Conservation (phyloP, 2,113 vertebrate genomes). For the Pseudorectes ferrugineus region DNA sequence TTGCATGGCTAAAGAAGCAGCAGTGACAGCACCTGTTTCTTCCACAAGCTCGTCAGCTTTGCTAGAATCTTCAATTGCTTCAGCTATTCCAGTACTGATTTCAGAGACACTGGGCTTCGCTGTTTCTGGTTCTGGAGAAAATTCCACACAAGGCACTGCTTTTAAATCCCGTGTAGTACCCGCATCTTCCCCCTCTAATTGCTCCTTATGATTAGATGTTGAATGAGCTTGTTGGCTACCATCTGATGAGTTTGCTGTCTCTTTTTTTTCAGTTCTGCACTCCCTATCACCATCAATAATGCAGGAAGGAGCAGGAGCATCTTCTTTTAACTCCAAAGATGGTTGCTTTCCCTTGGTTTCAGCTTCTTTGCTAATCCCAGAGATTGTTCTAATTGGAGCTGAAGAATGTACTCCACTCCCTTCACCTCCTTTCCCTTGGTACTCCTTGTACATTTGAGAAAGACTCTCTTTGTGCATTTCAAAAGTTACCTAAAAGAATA, state of each 20-base stretch:
- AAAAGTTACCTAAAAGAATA: conserved; percentile 85
- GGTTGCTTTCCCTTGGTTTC: conserved; percentile 35
- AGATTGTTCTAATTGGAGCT: conserved; percentile 72
- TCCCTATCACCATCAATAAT: not conserved
- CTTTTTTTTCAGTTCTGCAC: conserved; percentile 47
- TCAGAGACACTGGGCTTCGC: conserved; percentile 1
- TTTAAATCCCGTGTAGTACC: not conserved
- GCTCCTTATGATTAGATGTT: not conserved
- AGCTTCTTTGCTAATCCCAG: conserved; percentile 68
- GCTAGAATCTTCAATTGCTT: conserved; percentile 34
- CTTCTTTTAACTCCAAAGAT: conserved; percentile 51
- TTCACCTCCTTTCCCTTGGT: conserved; percentile 78
- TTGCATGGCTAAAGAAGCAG: conserved; percentile 2
- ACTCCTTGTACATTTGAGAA: conserved; percentile 84
- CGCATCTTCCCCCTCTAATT: not conserved
- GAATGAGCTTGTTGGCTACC: not conserved
- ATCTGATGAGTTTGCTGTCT: conserved; percentile 66
- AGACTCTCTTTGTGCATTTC: conserved; percentile 94
- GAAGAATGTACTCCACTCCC: conserved; percentile 19
- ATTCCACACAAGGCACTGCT: not conserved
- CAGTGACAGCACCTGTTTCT: conserved; percentile 51
- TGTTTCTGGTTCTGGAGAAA: not conserved
- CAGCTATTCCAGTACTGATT: conserved; percentile 45
- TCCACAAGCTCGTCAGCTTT: conserved; percentile 39
- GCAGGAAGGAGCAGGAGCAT: not conserved